Percentiles rank a stretch among this genome's conserved stretches.
Evolutionary conservation across 2,888 invertebrate genomes (phyloP).

Genomic region (Bedellia somnulentella): DNA sequence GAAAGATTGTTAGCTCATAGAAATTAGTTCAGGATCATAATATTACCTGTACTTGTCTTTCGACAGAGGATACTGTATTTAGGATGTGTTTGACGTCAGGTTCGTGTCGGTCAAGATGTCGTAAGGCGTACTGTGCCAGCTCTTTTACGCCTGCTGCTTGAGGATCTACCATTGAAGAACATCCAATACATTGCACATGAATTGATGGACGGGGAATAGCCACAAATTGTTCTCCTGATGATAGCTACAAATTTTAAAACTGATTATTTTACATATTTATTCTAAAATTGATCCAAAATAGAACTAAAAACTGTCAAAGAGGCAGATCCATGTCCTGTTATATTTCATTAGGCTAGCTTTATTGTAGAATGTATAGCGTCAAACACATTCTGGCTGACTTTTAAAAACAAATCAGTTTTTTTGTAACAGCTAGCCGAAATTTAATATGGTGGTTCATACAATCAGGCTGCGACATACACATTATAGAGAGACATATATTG

Average conservation of each 20-base stretch:
- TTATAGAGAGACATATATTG: too few species aligned
- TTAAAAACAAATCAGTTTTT: too few species aligned
- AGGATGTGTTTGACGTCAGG: conserved; percentile 33
- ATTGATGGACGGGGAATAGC: conserved; percentile 31
- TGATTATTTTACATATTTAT: neutral
- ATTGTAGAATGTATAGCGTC: too few species aligned
- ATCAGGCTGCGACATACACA: too few species aligned
- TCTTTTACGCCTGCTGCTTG: conserved; percentile 50
- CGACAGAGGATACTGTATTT: conserved; percentile 44
- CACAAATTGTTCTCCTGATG: conserved; percentile 56
- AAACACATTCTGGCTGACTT: too few species aligned
- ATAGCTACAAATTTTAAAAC: conserved; percentile 22
- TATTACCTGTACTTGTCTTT: conserved; percentile 57
- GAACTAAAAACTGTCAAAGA: neutral
- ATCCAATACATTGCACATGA: conserved; percentile 45
- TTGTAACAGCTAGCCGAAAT: too few species aligned
- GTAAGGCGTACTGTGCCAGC: conserved; percentile 45
- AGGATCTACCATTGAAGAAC: conserved; percentile 48
- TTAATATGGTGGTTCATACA: too few species aligned
- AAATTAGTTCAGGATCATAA: too few species aligned
- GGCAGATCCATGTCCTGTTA: too few species aligned
- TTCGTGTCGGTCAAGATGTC: conserved; percentile 40
- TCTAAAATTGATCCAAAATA: neutral
- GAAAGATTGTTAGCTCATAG: too few species aligned
- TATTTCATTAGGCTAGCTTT: too few species aligned